Percentiles rank a stretch among this genome's conserved stretches.
Conservation (phyloP, 2,113 vertebrate genomes). For the Eonycteris spelaea region DNA sequence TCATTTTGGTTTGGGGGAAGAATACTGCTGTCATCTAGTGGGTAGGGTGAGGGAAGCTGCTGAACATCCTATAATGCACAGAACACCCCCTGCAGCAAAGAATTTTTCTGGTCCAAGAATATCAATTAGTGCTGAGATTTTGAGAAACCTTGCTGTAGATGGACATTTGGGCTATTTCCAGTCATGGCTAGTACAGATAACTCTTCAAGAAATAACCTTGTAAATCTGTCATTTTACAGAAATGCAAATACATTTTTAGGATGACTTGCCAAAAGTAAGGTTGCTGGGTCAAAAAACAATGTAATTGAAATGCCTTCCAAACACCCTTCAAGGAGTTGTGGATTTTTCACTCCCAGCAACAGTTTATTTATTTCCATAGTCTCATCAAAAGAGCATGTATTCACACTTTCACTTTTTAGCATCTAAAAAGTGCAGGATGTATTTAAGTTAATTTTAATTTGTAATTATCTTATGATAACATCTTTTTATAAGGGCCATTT, state of each 20-base stretch:
- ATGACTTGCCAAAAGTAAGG: not conserved
- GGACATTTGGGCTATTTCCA: not conserved
- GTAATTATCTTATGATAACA: not conserved
- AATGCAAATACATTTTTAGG: not conserved
- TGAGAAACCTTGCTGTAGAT: not conserved
- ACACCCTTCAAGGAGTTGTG: not conserved
- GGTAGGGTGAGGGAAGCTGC: not conserved
- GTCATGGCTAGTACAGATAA: not conserved
- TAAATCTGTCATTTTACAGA: not conserved
- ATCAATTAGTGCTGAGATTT: not conserved
- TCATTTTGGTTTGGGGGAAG: not conserved
- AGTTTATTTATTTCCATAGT: not conserved
- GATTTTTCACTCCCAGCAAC: not conserved
- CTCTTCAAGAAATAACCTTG: not conserved
- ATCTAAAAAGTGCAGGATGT: not conserved
- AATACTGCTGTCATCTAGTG: not conserved
- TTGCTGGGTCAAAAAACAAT: not conserved
- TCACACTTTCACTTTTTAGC: not conserved
- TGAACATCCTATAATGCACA: not conserved
- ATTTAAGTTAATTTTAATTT: not conserved
- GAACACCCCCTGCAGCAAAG: not conserved
- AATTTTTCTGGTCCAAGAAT: not conserved
- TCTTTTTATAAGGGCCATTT: not conserved
- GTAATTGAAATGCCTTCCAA: not conserved
- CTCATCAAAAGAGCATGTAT: not conserved